Evolutionary conservation across 1,140 invertebrate species (phyloP).

Genomic region (Pentalonia nigronervosa): DNA sequence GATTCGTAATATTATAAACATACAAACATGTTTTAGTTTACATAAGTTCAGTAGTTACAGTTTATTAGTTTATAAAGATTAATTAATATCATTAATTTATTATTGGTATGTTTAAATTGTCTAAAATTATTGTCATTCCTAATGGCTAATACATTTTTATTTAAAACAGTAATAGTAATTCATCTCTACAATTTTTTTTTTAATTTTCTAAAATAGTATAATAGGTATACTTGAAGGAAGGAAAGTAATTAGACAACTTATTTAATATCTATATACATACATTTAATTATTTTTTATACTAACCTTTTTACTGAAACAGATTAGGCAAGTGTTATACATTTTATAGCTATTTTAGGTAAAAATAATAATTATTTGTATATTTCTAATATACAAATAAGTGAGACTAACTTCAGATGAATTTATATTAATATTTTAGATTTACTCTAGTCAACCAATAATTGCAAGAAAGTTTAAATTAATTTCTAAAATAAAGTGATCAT

Average conservation of each 20-base stretch:
- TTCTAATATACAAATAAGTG: neutral
- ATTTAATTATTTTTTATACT: neutral
- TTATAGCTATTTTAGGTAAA: neutral
- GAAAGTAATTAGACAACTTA: neutral
- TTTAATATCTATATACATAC: neutral
- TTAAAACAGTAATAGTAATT: neutral
- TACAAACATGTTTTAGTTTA: no score
- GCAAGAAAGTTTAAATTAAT: neutral
- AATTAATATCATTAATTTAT: no score
- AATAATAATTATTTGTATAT: no score
- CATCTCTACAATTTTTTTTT: no score
- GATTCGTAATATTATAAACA: no score
- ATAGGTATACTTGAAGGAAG: neutral
- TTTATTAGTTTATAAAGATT: no score
- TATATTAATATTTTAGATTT: neutral
- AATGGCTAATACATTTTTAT: neutral
- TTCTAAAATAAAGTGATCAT: neutral
- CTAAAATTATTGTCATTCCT: no score
- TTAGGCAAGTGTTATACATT: no score
- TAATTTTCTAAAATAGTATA: no score
- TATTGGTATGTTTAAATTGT: no score
- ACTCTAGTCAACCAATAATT: neutral
- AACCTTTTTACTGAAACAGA: no score
- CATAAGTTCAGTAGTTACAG: no score
- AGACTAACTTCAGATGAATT: neutral